Base-by-base conservation (phyloP, 1,140 invertebrate species). In the Globodera ellingtonae region DNA sequence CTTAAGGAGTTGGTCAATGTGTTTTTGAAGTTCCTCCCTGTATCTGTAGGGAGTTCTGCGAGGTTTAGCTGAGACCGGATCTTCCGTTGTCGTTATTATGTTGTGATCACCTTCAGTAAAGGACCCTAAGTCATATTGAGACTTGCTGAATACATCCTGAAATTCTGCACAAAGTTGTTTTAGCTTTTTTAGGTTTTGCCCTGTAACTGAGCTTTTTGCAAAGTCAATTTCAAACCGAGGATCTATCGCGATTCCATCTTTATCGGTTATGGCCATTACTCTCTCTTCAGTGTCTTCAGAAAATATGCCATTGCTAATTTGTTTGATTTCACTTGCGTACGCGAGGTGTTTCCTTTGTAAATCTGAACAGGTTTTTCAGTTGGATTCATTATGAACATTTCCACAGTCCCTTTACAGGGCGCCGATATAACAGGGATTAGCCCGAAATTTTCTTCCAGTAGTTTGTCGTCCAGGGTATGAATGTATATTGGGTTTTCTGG, bases 121-220 rank as follows among this genome's bases (percentile, higher is more conserved):
- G 0, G 10, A 47, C 0, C 76, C 76, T 72, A 73, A 72, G 71
- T 78, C 71, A 44, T 72, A 72, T 44, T 72, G 71, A n/a, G 71
- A 35, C 10, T 4, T 6, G 44, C 71, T 72, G 21, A 72, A 72
- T 8, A 72, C 52, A 44, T 72, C 71, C 3, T 48, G 0, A 72
- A 72, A 72, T 10, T 72, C 71, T 10, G 21, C 10, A 15, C 72
- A 73, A 4, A 73, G 46, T 1, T 21, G 2, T 73, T 73, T 73
- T 52, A 73, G 9, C 9, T 21, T 13, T 13, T 73, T 47, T 6
- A 73, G 44, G 44, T 50, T 46, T 15, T 35, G 4, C 4, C 72
- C 72, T 50, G 24, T 50, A 9, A 73, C 72, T 13, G 46, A 73
- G 13, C 21, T 56, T 73, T 73, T 73, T 9, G 46, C 18, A 50